Base-by-base conservation (phyloP, 2,888 invertebrate genomes). In the Drosophila birchii region DNA sequence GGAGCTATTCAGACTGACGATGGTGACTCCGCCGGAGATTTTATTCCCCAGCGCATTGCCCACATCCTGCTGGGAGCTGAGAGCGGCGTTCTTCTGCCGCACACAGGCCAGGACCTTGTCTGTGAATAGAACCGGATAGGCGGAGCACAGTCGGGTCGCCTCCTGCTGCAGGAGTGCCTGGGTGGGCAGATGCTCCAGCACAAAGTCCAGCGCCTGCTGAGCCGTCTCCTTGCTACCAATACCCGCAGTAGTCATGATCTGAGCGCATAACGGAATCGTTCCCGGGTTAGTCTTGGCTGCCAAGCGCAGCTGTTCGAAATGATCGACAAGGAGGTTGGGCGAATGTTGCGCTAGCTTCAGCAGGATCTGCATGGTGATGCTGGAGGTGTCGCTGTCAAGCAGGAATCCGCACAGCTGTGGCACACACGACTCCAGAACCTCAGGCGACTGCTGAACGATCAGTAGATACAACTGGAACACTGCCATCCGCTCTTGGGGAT, bases 401-500 rank as follows among this genome's bases (percentile, higher is more conserved):
- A 98, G 93, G 90, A 96, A 97, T 49, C 96, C 96, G 88, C 96
- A 95, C 68, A 98, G 93, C 91, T 96, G 96, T 0, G 96, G 95
- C 51, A 98, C 94, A 89, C 97, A 96, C 0, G 96, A 95, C 92
- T 96, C 96, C 79, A 98, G 92, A 5, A 97, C 93, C 95, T 96
- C 91, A 2, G 89, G 90, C 81, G 96, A 95, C 78, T 96, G 94
- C 83, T 95, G 95, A 0, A 97, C 97, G 71, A 98, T 96, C 80
- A 96, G 94, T 63, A 96, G 95, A 90, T 97, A 96, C 53, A 98
- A 93, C 79, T 96, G 95, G 56, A 98, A 94, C 32, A 98, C 93
- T 2, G 97, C 96, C 85, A 96, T 94, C 91, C 96, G 96, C 92
- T 98, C 98, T 78, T 96, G 95, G 70, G 95, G 95, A 90, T 98